A percentile compares a stretch with the other conserved stretches of the same genome.
Evolutionary conservation across 2,113 vertebrate genomes (phyloP).

Genomic region (Prinia subflava): DNA sequence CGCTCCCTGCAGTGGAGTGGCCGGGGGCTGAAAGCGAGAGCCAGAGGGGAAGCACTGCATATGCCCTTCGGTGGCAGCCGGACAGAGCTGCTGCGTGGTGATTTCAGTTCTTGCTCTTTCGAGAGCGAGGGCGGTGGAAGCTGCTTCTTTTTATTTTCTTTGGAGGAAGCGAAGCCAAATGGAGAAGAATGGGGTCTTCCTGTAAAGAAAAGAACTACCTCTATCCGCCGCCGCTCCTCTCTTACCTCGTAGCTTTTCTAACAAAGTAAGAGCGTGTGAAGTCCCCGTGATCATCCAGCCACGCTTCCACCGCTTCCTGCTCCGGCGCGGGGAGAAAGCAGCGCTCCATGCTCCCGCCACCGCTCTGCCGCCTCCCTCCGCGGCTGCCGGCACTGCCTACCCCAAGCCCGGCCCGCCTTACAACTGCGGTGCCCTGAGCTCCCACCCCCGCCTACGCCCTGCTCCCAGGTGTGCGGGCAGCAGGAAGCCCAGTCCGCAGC

Average conservation of each 20-base stretch:
- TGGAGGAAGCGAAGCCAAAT: background rate
- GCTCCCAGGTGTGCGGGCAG: background rate
- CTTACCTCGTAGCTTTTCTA: constrained; percentile 89
- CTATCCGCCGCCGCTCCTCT: background rate
- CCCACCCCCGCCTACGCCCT: background rate
- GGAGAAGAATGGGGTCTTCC: background rate
- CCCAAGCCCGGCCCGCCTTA: background rate
- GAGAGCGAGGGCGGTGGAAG: background rate
- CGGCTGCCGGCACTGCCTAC: background rate
- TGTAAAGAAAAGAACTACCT: background rate
- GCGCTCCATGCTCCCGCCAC: constrained; percentile 73
- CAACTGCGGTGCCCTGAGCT: background rate
- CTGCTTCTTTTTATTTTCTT: background rate
- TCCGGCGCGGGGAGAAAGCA: constrained; percentile 22
- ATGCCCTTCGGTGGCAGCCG: background rate
- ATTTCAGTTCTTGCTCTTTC: background rate
- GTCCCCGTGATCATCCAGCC: constrained; percentile 92
- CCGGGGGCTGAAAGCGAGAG: background rate
- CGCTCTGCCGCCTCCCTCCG: background rate
- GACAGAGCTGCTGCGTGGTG: background rate
- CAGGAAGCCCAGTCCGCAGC: background rate
- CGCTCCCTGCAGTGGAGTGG: background rate
- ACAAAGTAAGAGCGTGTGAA: constrained; percentile 91
- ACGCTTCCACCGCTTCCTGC: constrained; percentile 86
- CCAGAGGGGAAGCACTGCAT: background rate